Percentiles rank a stretch among this genome's conserved stretches.
Evolutionary conservation across 1,140 invertebrate species (phyloP).

Genomic region (Ostrea edulis): DNA sequence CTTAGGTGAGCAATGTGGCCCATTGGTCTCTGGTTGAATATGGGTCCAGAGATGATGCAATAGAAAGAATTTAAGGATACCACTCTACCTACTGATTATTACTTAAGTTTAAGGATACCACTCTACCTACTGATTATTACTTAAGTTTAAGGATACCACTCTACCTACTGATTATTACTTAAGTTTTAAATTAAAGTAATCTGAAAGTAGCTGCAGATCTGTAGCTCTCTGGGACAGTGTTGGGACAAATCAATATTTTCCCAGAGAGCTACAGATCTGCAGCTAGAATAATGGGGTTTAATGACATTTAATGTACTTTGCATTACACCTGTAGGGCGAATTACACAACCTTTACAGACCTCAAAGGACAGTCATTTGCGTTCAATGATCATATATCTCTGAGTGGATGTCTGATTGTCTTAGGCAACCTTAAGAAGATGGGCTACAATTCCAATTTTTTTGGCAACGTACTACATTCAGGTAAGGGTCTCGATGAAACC

Average conservation of each 20-base stretch:
- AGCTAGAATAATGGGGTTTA: no score
- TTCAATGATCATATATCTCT: slow-evolving; percentile 64
- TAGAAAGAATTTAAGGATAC: background rate
- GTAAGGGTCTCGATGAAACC: slow-evolving; percentile 27
- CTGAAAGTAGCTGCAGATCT: no score
- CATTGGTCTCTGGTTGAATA: no score
- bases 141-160: background rate
- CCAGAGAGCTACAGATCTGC: no score
- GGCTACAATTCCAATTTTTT: slow-evolving; percentile 65
- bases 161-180: background rate
- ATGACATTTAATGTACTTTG: background rate
- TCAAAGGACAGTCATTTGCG: slow-evolving; percentile 65
- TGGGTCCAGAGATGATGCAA: no score
- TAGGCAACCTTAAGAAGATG: slow-evolving; percentile 63
- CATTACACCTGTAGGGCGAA: background rate
- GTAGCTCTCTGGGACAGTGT: no score
- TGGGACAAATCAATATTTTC: no score
- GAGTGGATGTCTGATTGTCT: slow-evolving; percentile 64
- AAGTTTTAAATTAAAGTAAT: no score
- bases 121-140: background rate
- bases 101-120: background rate
- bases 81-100: background rate
- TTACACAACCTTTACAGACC: slow-evolving; percentile 49
- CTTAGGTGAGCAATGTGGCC: background rate
- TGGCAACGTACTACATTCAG: slow-evolving; percentile 60